These are phyloP conservation scores for Drosophila pseudotakahashii DNA, from an alignment of 2,888 invertebrate species.

Conservation along the genomic window DNA sequence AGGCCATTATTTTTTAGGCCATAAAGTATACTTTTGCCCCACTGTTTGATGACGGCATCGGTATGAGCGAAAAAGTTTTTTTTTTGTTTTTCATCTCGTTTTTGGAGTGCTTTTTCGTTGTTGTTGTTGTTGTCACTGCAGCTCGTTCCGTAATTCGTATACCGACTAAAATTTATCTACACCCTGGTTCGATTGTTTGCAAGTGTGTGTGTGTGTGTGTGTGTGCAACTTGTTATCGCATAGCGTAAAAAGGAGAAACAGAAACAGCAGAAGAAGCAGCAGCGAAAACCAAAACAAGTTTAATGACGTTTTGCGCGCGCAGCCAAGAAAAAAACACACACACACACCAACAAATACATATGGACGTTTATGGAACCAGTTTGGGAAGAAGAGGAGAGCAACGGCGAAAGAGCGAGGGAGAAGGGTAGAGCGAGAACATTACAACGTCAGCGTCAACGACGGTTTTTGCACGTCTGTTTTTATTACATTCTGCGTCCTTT, in stretches of 20 bases:
- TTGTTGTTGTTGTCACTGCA: conserved; percentile 37
- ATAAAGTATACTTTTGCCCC: conserved; percentile 23
- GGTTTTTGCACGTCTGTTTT: conserved; percentile 76
- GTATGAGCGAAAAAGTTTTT: conserved; percentile 61
- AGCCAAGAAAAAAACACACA: conserved; percentile 38
- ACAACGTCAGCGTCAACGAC: conserved; percentile 42
- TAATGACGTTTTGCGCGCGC: conserved; percentile 81
- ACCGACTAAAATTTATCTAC: conserved; percentile 67
- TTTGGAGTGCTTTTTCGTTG: conserved; percentile 8
- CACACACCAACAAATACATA: conserved; percentile 17
- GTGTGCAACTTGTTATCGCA: conserved; percentile 79
- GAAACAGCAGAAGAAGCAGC: conserved; percentile 41
- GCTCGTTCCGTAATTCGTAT: conserved; percentile 44
- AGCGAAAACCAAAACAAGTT: conserved; percentile 79
- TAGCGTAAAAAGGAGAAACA: conserved; percentile 54
- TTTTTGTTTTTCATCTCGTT: conserved; percentile 41
- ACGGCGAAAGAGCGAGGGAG: conserved; percentile 30
- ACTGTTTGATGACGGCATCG: conserved; percentile 76
- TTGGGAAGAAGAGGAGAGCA: conserved; percentile 35
- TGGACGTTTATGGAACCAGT: conserved; percentile 30
- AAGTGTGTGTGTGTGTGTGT: conserved; percentile 19
- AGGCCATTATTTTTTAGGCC: neutral
- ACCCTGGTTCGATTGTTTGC: conserved; percentile 30
- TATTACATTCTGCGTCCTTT: conserved; percentile 63
- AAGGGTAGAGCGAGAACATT: conserved; percentile 44